Base-by-base conservation (phyloP, 2,888 invertebrate genomes). In the Rhopalosiphum nymphaeae region DNA sequence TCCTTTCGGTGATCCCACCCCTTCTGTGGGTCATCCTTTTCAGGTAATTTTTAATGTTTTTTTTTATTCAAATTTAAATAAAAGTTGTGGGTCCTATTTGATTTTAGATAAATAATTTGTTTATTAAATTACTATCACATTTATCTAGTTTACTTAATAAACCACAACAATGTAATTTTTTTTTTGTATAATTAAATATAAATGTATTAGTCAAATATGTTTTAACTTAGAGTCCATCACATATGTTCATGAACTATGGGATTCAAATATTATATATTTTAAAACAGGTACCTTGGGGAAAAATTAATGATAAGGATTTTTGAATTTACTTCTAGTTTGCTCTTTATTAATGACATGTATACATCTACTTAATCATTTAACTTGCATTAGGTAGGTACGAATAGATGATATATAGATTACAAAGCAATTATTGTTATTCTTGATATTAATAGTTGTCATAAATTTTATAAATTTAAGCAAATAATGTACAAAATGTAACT, bases 1-100 rank as follows among this genome's bases (percentile, higher is more conserved):
- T 97, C 99, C 99, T 95, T 99, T 99, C 96, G 98, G 98, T 95
- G 99, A 99, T 96, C 99, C 99, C 95, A 97, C 98, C 96, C 99
- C 99, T 95, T 97, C 98, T 96, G 97, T 98, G 96, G 98, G 98
- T 96, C 98, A 98, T 96, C 99, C 99, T 89, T 99, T 99, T 96
- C 97, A 98, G 96, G 99, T 99, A 97, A 97, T 98, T 95, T 57
- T 42, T 21, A 21, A 53, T 53, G 53, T 57, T 78, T 36, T 9
- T 16, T 29, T 44, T 46, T 44, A 86, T 46, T 86, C 26, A 4
- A n/a, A 86, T 86, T 1, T 86, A 5, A 86, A 42, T 11, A 29
- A 46, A 86, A 46, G 13, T 0, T 46, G 5, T 29, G 16, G 46
- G 13, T 11, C 3, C 29, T 86, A 46, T 86, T 46, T 46, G n/a